Base-by-base conservation (phyloP, 2,888 invertebrate species). In the Graphium colonna region DNA sequence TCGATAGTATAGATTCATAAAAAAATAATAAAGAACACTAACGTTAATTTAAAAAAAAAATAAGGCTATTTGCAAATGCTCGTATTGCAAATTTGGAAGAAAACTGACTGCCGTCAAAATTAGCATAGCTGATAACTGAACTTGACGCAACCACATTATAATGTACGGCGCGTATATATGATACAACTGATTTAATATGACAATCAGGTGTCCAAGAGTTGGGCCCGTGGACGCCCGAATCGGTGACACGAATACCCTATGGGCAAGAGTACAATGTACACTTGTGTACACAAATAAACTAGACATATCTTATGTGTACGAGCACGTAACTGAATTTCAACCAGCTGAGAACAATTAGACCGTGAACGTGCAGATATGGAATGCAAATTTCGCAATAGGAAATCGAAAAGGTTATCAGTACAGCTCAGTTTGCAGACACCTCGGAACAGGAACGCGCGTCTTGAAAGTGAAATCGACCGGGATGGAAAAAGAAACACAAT, bases 381-480 rank as follows among this genome's bases (percentile, higher is more conserved):
- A 28, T 41, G 13, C 21, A 16, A 31, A 46, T 45, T 41, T 50
- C 33, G 44, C 41, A 49, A 40, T n/a, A 5, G 18, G 33, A 44
- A 48, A 2, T 9, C 12, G 10, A 10, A n/a, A 3, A 3, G 12
- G n/a, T n/a, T 36, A n/a, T 13, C 36, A 12, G 10, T 2, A 5
- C 33, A 33, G 36, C n/a, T 12, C 36, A n/a, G 36, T 2, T 21
- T 21, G 3, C 21, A 21, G 21, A 21, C 21, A 60, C 61, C 62
- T 61, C 61, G 60, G 56, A 21, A 2, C 5, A 48, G 60, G 59
- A 61, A 65, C 62, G 62, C 75, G 68, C 70, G 69, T 65, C 72
- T 68, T 69, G 78, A 82, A 83, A 83, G 82, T 79, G 84, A 83
- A 84, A 83, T 82, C 76, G 71, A 70, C 68, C 21, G 21, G 21